Percentiles rank a stretch among this genome's conserved stretches.
Evolutionary conservation across 2,797 vertebrate genomes (phyloP).

Genomic region (Ceryle rudis): DNA sequence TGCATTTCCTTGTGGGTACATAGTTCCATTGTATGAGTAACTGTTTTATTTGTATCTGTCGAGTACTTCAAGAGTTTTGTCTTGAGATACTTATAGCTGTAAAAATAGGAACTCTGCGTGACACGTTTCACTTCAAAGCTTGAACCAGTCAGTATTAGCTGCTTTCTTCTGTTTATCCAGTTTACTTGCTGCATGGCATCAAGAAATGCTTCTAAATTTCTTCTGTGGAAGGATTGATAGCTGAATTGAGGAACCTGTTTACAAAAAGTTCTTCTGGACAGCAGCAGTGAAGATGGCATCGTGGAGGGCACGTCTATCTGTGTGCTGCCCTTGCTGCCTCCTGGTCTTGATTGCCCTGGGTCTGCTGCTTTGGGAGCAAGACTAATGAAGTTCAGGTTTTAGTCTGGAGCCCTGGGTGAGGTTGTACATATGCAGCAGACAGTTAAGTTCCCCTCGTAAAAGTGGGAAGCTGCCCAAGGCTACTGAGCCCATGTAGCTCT

Average conservation of each 20-base stretch:
- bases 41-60: neutral
- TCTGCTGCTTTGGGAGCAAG: neutral
- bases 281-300: neutral
- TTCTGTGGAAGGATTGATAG: neutral
- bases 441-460: neutral
- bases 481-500: neutral
- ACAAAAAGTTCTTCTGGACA: neutral
- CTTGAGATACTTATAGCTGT: neutral
- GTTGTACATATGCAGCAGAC: neutral
- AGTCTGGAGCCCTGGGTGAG: neutral
- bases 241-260: neutral
- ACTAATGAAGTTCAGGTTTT: constrained; percentile 4
- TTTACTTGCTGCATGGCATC: neutral
- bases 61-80: neutral
- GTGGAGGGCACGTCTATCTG: neutral
- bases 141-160: neutral
- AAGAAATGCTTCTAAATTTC: neutral
- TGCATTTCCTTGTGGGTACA: neutral
- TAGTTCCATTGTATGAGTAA: neutral
- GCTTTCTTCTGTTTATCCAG: neutral
- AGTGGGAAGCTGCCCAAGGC: neutral
- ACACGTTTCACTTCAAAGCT: neutral
- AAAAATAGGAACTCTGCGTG: neutral
- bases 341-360: neutral
- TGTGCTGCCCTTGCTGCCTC: neutral